Evolutionary conservation across 2,797 vertebrate genomes (phyloP), one percentile per base, ranked within the genome.

Genomic region (Malurus leucopterus): DNA sequence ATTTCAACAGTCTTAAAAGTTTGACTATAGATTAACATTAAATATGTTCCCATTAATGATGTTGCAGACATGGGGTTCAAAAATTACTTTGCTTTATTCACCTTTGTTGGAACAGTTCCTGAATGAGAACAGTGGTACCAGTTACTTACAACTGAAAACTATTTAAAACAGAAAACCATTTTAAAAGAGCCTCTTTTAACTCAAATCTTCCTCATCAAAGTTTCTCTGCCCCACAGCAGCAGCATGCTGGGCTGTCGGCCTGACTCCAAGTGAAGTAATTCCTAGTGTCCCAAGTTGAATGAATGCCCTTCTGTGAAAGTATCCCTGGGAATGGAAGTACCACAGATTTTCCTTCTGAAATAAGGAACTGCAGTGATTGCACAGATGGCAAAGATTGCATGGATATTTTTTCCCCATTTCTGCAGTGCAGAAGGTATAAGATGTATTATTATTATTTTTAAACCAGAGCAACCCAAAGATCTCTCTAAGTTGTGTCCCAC

Each of bases 61-160:
- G 9, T 7, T 69, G 55, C 32, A 64, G 30, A 7, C 18, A 9
- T 15, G 38, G 20, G 24, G 3, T 44, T 67, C 62, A 46, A 49
- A 46, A 78, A 57, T 15, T 23, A 11, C 5, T 72, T 47, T 36
- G 21, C 24, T 76, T 15, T 57, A 0, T 65, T 84, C 17, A 49
- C 7, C 29, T 62, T 49, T 38, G 20, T 29, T 59, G 40, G 79
- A 92, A 85, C 6, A 8, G 36, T 29, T 86, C 70, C 50, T 49
- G 82, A 85, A 73, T 27, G n/a, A 76, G 84, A 89, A 86, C 32
- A 43, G 68, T 27, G 75, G 68, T 79, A 80, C 49, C 47, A 40
- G 59, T 87, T 89, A 79, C 38, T 93, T 95, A 72, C 93, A 94
- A 80, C 62, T 91, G 80, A 90, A 91, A 93, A 86, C 65, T 83